Base-by-base conservation (phyloP, 1,140 invertebrate species). In the Drosophila teissieri region DNA sequence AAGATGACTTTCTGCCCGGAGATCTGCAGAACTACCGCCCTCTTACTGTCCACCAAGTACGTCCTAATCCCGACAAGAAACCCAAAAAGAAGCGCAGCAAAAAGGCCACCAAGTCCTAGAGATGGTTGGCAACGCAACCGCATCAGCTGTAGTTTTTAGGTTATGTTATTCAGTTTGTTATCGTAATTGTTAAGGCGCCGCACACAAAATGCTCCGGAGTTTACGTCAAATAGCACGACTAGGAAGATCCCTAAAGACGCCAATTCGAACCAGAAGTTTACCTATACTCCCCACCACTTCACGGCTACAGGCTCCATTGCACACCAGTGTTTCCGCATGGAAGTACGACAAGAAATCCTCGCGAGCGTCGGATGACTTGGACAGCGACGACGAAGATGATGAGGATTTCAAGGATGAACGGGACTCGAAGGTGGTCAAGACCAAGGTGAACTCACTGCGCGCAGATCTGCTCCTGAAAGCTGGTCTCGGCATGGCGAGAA, bases 401-500 rank as follows among this genome's bases (percentile, higher is more conserved):
- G 84, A 91, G 15, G 86, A 92, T 27, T 91, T 91, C 34, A 86
- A 92, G 63, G 91, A 93, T 27, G 88, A 92, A 52, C 82, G 93
- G 73, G 93, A 94, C 64, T 94, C 93, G 24, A 95, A 95, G 93
- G 82, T 95, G 14, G 76, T 95, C 2, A 94, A 93, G 80, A 91
- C 94, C 34, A 94, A 90, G 65, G 92, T 95, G 15, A 93, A 93
- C 61, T 95, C 95, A 3, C 76, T 95, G 63, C 93, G 96, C 63
- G 92, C 95, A 3, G 96, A 96, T 93, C 80, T 91, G 1, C 73
- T 96, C 46, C 77, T 95, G 1, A 96, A 96, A 92, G 93, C 93
- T 53, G 95, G 94, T 12, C 89, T 96, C n/a, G 93, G 94, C 44
- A 93, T 96, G 55, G 93, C 95, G 27, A 94, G 96, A 89, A 95